Base-by-base conservation (phyloP, 2,797 vertebrate species). In the Anguilla obscura region DNA sequence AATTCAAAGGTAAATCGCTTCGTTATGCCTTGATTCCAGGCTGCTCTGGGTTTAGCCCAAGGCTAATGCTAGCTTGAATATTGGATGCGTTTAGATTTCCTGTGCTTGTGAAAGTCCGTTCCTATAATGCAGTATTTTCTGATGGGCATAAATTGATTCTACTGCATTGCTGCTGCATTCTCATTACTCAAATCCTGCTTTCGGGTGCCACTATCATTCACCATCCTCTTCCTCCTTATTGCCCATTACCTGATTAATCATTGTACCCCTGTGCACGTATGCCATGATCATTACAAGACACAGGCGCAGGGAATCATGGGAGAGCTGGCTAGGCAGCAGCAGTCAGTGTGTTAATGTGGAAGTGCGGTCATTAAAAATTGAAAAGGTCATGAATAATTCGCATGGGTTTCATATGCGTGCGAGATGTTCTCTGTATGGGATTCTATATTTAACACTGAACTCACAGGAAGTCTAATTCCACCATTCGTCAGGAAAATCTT, bases 301-400 rank as follows among this genome's bases (percentile, higher is more conserved):
- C 45, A 40, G 27, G 48, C 18, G 12, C 84, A 80, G 40, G 58
- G 83, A 82, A 84, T 90, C 87, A 12, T 40, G 69, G 76, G 88
- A 91, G 90, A 89, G 86, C 66, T 54, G 84, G 48, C 27, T 54
- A 30, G 66, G 91, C 91, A 91, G 86, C 79, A 76, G 79, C 52
- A n/a, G 84, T 89, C 79, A 85, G 89, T 89, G 90, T 90, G 91
- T 91, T 90, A 88, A 91, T 85, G 45, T 88, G 88, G 91, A 90
- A 90, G 89, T 90, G 90, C 33, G 21, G 90, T 91, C 21, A 40
- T 96, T 94, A 96, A 96, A 95, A 91, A 94, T 96, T 87, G 92
- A 93, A 93, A 69, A 86, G 85, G 74, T 89, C 90, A 94, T 96
- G 90, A 96, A 96, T 96, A 91, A 96, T 96, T 96, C 91, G 92